phyloP scores from a whole-genome alignment of 2,113 vertebrate species.

The Ceyx cyanopectus region DNA sequence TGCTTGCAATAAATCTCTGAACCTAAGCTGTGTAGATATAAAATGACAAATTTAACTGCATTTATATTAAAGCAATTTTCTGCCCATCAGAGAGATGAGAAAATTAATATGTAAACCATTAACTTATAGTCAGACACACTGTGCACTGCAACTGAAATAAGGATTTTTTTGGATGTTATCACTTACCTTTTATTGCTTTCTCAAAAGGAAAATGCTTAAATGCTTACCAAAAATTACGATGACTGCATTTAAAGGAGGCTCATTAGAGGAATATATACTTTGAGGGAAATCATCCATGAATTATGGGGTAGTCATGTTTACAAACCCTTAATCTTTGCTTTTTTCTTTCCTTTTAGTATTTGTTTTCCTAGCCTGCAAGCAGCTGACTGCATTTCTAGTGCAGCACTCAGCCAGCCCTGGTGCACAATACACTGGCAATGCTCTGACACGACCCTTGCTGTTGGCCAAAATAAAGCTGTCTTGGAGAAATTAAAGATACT shows the following conservation, averaged over 20 bases:
- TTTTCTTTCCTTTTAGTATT: neutral
- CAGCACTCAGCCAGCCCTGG: neutral
- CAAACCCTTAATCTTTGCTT: neutral
- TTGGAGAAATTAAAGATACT: neutral
- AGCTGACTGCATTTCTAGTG: neutral
- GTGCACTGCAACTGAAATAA: slow-evolving; percentile 46
- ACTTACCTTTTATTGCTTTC: slow-evolving; percentile 57
- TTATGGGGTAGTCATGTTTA: slow-evolving; percentile 22
- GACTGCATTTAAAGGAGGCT: slow-evolving; percentile 47
- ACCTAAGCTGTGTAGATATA: slow-evolving; percentile 50
- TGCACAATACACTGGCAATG: neutral
- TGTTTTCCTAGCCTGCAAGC: neutral
- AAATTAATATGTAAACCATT: slow-evolving; percentile 77
- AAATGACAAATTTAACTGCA: slow-evolving; percentile 74
- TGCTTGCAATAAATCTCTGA: slow-evolving; percentile 60
- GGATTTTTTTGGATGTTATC: slow-evolving; percentile 51
- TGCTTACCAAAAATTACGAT: slow-evolving; percentile 57
- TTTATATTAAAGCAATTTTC: slow-evolving; percentile 75
- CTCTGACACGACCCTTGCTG: neutral
- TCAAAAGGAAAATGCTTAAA: slow-evolving; percentile 63
- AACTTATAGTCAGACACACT: slow-evolving; percentile 62
- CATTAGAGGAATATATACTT: slow-evolving; percentile 60
- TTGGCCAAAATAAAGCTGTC: slow-evolving; percentile 9
- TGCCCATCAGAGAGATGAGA: slow-evolving; percentile 70
- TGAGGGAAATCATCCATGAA: slow-evolving; percentile 27